Base-by-base conservation (phyloP, 2,888 invertebrate genomes). In the Noctua janthe region DNA sequence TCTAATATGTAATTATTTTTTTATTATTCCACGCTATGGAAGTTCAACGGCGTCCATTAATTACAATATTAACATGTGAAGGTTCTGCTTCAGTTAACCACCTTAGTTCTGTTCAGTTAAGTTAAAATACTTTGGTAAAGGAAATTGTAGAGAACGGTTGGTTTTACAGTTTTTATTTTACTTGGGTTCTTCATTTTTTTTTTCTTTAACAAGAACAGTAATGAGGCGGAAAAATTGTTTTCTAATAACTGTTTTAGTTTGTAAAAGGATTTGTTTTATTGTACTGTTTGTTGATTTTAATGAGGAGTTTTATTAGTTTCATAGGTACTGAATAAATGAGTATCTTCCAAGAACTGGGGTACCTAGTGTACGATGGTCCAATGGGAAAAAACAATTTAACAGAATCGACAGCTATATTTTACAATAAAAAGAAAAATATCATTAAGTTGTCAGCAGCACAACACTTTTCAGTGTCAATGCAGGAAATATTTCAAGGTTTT, bases 1-100 rank as follows among this genome's bases (percentile, higher is more conserved):
- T 92, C 86, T 90, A 90, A 92, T 92, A 91, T 93, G 92, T 94
- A 96, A 96, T 96, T 95, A 95, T 94, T 94, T 94, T 94, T 94
- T 95, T 94, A 94, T 92, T 94, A 93, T 93, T 91, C 92, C 93
- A 92, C 90, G 89, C 90, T 90, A 91, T 91, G 91, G 91, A 90
- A 94, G 96, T 95, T 95, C 95, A 94, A 91, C 92, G 94, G 90
- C 94, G 92, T 91, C 90, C 91, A 90, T 92, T 95, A 95, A 95
- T 95, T 95, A 94, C 93, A 94, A 95, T 94, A 95, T 94, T 94
- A 95, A 93, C 94, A 91, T 92, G 94, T 87, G 90, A 90, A 92
- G 92, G 96, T 93, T 92, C 90, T 93, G 95, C 94, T 92, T 94
- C 93, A 94, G 94, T 94, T 92, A 90, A 83, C 89, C 87, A 85